Evolutionary conservation across 2,113 vertebrate species (phyloP).

Genomic region (Micronycteris hirsuta): DNA sequence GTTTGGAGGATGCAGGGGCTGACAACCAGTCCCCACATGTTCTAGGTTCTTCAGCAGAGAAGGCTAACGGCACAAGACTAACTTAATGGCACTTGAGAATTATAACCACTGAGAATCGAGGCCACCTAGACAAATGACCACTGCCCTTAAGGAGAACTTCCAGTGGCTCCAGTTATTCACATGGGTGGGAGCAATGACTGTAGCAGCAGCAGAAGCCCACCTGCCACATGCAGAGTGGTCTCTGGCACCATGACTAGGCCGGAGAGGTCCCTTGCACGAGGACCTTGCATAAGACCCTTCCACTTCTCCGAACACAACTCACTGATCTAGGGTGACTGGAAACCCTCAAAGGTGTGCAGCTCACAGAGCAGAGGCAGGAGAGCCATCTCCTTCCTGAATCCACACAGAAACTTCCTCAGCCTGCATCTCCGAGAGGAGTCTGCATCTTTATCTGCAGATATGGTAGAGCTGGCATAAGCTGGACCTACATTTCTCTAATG

Average conservation of each 20-base stretch:
- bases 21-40: not conserved
- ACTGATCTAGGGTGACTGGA: not conserved
- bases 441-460: not conserved
- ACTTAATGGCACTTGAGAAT: no score
- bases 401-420: not conserved
- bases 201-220: not conserved
- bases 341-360: not conserved
- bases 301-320: not conserved
- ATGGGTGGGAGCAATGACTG: no score
- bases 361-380: not conserved
- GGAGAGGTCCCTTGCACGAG: not conserved
- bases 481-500: not conserved
- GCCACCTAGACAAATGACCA: not conserved
- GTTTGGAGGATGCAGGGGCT: not conserved
- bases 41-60: not conserved
- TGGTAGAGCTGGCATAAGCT: not conserved
- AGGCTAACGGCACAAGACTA: not conserved
- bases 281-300: not conserved
- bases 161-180: not conserved
- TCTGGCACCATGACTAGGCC: not conserved
- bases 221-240: not conserved
- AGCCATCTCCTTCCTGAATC: not conserved
- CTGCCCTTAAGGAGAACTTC: not conserved
- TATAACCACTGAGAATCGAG: not conserved
- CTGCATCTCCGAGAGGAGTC: not conserved